Evolutionary conservation across 2,888 invertebrate species (phyloP), one percentile per base, ranked within the genome.

Genomic region (Mycogona germanica): DNA sequence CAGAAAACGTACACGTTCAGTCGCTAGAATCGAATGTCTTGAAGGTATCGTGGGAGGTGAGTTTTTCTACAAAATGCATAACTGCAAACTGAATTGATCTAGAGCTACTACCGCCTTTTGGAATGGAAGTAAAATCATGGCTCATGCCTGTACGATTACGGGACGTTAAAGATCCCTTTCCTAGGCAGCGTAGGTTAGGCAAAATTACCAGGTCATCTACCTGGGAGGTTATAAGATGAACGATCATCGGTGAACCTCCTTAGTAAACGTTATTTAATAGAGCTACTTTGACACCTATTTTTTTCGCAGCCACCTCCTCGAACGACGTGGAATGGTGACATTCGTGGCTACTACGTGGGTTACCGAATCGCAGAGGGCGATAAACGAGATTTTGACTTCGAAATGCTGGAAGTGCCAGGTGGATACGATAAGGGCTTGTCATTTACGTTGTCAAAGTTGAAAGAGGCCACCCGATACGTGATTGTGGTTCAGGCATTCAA

Each of bases 331-430:
- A 54, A 54, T 42, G 54, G 54, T 3, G 80, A 82, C 64, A 76
- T 86, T n/a, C 73, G 81, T 7, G 85, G 85, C 1, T 86, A 85
- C 68, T 80, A 81, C 55, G 77, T 85, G 28, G 80, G 80, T 55
- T 84, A 81, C 75, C 78, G 77, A 47, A 78, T 78, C 63, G 73
- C 49, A 1, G 54, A 48, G 3, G 6, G 12, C 5, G n/a, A n/a
- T n/a, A n/a, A n/a, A n/a, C n/a, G n/a, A n/a, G 2, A 29, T 2
- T 54, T 41, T 25, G 30, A 50, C 14, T 49, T 54, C 19, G 29
- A 54, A 30, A 17, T 49, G 21, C 32, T 54, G 5, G 54, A 54
- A 30, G 54, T 54, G 26, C 54, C 54, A 1, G 26, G 17, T 12
- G 54, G 54, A 12, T 54, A 54, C 21, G 49, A 54, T 41, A 54